Evolutionary conservation across 2,113 vertebrate species (phyloP).

Genomic region (Gnathonemus longibarbis): DNA sequence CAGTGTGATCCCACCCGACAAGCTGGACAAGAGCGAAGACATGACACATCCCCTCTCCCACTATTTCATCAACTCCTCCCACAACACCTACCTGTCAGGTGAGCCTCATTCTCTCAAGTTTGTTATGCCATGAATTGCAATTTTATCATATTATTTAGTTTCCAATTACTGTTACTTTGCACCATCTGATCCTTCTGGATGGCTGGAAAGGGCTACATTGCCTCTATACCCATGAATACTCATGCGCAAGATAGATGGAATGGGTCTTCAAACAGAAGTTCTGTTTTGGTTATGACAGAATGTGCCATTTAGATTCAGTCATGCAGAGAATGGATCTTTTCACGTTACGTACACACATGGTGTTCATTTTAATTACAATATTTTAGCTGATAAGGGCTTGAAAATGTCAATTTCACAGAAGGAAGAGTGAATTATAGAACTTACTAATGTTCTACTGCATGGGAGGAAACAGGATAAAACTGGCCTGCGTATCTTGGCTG

Average conservation of each 20-base stretch:
- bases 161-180: neutral
- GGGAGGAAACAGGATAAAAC: neutral
- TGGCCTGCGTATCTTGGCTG: neutral
- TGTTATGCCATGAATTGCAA: neutral
- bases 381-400: neutral
- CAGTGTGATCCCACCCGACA: slow-evolving; percentile 90
- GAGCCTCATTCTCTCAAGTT: slow-evolving; percentile 22
- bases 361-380: neutral
- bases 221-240: neutral
- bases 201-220: neutral
- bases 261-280: neutral
- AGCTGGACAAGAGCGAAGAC: slow-evolving; percentile 97
- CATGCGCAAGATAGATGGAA: neutral
- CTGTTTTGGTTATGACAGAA: neutral
- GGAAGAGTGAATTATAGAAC: neutral
- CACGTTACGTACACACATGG: neutral
- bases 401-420: neutral
- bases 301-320: neutral
- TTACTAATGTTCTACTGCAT: neutral
- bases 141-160: neutral
- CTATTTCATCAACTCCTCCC: slow-evolving; percentile 98
- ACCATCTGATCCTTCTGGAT: neutral
- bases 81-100: slow-evolving; percentile 78
- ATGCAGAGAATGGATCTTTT: neutral
- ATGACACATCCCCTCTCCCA: slow-evolving; percentile 93